Base-by-base conservation (phyloP, 2,797 vertebrate genomes). In the Nasua narica region DNA sequence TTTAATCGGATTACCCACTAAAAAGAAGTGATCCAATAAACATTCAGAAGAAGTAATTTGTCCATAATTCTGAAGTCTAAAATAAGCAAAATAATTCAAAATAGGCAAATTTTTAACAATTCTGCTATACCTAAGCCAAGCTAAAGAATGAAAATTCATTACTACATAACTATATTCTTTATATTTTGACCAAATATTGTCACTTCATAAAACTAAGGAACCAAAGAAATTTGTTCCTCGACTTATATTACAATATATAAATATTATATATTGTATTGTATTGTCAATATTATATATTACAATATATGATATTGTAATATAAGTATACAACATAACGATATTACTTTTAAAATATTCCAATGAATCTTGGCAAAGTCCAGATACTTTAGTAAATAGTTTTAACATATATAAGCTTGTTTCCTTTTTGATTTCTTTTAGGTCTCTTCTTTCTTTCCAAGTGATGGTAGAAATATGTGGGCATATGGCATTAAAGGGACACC, bases 11-110 rank as follows among this genome's bases (percentile, higher is more conserved):
- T 54, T 27, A 83, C 76, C 54, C 35, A 37, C 29, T 37, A 15
- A 76, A 83, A 90, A 52, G 35, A 79, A 81, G 27, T 11, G 37
- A 46, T 32, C 21, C 48, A 87, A 37, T 62, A 72, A 54, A 62
- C 6, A 2, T 72, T 40, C 25, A 40, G 35, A 74, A 74, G 50
- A 46, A n/a, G 6, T 27, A 76, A 19, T 25, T 40, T 46, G 37
- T 11, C 40, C 6, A 35, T 29, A 56, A 58, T 56, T 56, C 32
- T 58, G 27, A 25, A 81, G 23, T 25, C 21, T 46, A n/a, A 54
- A 87, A 37, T 48, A 62, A 90, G 11, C 16, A 19, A 62, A 91
- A 72, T 37, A 23, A 82, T 67, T 67, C 65, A 67, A 67, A 37
- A 15, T 1, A 37, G 46, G 15, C 12, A 23, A 16, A n/a, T 5